phyloP scores from a whole-genome alignment of 2,797 vertebrate genomes.

The Tolypeutes matacus region DNA sequence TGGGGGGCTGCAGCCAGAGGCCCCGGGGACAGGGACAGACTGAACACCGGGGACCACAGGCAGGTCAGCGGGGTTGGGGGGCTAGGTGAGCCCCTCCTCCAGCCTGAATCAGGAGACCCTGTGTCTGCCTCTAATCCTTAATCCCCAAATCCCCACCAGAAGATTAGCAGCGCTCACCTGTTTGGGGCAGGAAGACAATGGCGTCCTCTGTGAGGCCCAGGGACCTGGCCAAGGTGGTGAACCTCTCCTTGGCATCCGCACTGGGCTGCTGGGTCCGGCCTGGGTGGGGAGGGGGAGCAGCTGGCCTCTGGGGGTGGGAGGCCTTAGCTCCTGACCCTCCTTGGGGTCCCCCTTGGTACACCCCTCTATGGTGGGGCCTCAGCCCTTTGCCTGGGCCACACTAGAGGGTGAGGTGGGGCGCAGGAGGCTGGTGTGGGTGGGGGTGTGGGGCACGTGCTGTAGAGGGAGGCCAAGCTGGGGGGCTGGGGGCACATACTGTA shows the following conservation, averaged over 20 bases:
- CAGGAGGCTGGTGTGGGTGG: too few relatives aligned
- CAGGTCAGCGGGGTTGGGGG: background rate
- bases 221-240: slow-evolving; percentile 88
- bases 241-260: slow-evolving; percentile 89
- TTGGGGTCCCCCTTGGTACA: background rate
- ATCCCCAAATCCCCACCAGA: background rate
- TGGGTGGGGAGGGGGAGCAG: slow-evolving; percentile 75
- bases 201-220: slow-evolving; percentile 89
- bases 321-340: background rate
- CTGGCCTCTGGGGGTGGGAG: rapidly evolving
- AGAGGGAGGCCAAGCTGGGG: background rate
- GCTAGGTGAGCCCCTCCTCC: background rate
- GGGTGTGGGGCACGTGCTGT: background rate
- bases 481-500: slow-evolving; percentile 81
- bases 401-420: background rate
- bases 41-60: background rate
- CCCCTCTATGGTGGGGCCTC: background rate
- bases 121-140: background rate
- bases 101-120: background rate
- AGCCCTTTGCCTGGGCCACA: too few relatives aligned
- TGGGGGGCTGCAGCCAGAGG: background rate
- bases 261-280: slow-evolving; percentile 88
- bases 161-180: slow-evolving; percentile 85
- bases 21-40: rapidly evolving
- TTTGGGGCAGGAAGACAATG: slow-evolving; percentile 90